Evolutionary conservation across 2,888 invertebrate species (phyloP).

Genomic region (Hecatera dysodea): DNA sequence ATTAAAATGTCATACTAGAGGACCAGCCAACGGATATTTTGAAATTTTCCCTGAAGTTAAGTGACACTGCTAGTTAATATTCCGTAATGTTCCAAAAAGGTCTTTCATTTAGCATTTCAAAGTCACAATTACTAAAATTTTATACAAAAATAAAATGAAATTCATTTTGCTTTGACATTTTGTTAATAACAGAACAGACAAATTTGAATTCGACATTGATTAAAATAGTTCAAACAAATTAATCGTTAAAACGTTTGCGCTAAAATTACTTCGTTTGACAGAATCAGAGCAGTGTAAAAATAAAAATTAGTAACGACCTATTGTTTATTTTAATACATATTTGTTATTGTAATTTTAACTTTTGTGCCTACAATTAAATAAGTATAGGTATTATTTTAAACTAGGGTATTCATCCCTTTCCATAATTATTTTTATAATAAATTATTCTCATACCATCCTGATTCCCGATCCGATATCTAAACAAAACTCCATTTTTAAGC

Average conservation of each 20-base stretch:
- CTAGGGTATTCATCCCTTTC: background rate
- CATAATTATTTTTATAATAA: background rate
- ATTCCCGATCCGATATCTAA: background rate
- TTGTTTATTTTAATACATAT: background rate
- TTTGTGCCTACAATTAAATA: background rate
- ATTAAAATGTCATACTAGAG: slow-evolving; percentile 71
- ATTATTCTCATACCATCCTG: background rate
- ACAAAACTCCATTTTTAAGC: background rate
- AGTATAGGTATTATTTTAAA: background rate
- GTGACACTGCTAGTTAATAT: slow-evolving; percentile 57
- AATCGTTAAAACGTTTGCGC: slow-evolving; percentile 8
- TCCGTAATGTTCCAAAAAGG: slow-evolving; percentile 34
- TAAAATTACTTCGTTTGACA: slow-evolving; percentile 24
- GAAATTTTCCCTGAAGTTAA: slow-evolving; percentile 60
- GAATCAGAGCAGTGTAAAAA: slow-evolving; percentile 7
- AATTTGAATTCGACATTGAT: slow-evolving; percentile 33
- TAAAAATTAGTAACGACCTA: slow-evolving; percentile 1
- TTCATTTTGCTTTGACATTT: slow-evolving; percentile 16
- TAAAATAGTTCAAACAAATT: slow-evolving; percentile 44
- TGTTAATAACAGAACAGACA: slow-evolving; percentile 26
- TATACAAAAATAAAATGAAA: slow-evolving; percentile 24
- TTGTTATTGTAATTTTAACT: background rate
- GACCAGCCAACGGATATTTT: slow-evolving; percentile 64
- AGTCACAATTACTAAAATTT: slow-evolving; percentile 39
- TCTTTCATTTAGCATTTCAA: slow-evolving; percentile 29